phyloP scores from a whole-genome alignment of 2,113 vertebrate genomes.

The Pseudorectes ferrugineus region DNA sequence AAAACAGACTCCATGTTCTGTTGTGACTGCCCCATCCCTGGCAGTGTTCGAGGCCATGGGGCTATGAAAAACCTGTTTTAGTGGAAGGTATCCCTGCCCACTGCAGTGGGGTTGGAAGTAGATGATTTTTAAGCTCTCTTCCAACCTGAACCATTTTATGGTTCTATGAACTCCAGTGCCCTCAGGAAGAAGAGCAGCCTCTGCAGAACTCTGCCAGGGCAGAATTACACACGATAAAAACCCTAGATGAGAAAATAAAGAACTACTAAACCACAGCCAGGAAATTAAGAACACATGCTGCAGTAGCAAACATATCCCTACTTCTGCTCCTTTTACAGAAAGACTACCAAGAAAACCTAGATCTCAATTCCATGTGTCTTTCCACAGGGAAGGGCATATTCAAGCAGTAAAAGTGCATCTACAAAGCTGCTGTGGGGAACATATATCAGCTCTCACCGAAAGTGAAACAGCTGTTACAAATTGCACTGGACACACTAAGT shows the following conservation, averaged over 20 bases:
- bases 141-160: neutral
- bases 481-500: neutral
- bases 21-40: neutral
- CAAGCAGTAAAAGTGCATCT: neutral
- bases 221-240: neutral
- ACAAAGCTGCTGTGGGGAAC: neutral
- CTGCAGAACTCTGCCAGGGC: neutral
- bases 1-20: neutral
- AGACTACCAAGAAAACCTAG: neutral
- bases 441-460: neutral
- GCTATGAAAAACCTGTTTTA: neutral
- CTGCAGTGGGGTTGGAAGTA: neutral
- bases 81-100: neutral
- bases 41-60: neutral
- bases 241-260: fast-evolving
- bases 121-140: neutral
- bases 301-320: neutral
- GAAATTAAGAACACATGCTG: neutral
- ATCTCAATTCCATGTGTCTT: neutral
- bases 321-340: neutral
- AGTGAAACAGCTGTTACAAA: neutral
- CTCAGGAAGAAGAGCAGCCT: neutral
- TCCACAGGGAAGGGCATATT: neutral
- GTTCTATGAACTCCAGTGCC: neutral
- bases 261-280: neutral